Percentiles rank a stretch among this genome's conserved stretches.
Evolutionary conservation across 2,888 invertebrate genomes (phyloP).

Genomic region (Ornithoptera priamus): DNA sequence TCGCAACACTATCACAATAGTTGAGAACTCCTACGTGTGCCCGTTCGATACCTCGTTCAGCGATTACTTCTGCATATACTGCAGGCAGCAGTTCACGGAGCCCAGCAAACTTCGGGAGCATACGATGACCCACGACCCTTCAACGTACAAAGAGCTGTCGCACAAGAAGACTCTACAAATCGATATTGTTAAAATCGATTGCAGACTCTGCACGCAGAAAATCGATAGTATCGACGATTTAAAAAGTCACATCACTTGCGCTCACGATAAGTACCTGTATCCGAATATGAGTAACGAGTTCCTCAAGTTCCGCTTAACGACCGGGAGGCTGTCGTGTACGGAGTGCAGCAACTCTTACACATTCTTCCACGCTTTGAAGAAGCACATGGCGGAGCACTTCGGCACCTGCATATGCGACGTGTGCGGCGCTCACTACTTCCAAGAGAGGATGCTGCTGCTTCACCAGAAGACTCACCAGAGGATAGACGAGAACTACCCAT

Average conservation of each 20-base stretch:
- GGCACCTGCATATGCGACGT: conserved; percentile 66
- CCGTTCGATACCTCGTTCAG: conserved; percentile 64
- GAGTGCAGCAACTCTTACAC: conserved; percentile 46
- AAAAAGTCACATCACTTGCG: conserved; percentile 48
- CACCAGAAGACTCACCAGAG: conserved; percentile 61
- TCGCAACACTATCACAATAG: conserved; percentile 51
- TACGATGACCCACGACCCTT: conserved; percentile 56
- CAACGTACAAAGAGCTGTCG: conserved; percentile 47
- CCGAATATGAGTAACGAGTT: conserved; percentile 48
- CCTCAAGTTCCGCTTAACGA: conserved; percentile 55
- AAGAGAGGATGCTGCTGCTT: conserved; percentile 63
- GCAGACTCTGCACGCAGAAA: conserved; percentile 53
- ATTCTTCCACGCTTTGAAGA: conserved; percentile 63
- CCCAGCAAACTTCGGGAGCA: conserved; percentile 58
- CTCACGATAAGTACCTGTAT: conserved; percentile 46
- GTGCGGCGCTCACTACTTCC: conserved; percentile 72
- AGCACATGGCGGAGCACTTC: conserved; percentile 69
- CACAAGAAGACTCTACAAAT: conserved; percentile 54
- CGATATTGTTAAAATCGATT: conserved; percentile 59
- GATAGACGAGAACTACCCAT: conserved; percentile 68
- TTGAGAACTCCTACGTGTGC: conserved; percentile 62
- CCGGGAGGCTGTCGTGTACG: conserved; percentile 47
- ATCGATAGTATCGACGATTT: conserved; percentile 52
- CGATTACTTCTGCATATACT: conserved; percentile 60
- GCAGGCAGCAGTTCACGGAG: conserved; percentile 52